Conservation (phyloP, 2,888 invertebrate species). For the Lobophora halterata region DNA sequence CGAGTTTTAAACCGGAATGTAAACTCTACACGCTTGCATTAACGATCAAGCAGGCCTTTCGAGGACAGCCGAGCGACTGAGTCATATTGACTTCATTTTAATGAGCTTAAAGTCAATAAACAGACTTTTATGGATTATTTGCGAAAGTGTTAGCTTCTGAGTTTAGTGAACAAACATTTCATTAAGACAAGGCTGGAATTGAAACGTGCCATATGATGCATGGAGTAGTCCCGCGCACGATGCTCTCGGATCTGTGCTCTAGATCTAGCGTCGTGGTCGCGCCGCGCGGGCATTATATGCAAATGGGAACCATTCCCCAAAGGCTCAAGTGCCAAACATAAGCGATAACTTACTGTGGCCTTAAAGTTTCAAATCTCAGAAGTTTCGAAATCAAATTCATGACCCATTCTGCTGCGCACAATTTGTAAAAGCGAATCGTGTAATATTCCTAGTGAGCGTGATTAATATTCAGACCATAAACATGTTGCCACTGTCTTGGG, state of each 20-base stretch:
- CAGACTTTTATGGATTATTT: constrained; percentile 43
- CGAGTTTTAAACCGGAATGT: constrained; percentile 38
- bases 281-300: constrained; percentile 68
- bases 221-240: constrained; percentile 53
- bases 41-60: constrained; percentile 39
- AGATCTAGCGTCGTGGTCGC: constrained; percentile 68
- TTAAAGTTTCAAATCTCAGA: constrained; percentile 29
- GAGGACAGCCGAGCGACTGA: constrained; percentile 46
- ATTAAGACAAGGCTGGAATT: constrained; percentile 40
- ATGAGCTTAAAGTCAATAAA: constrained; percentile 52
- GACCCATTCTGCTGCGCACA: constrained; percentile 25
- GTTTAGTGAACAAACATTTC: constrained; percentile 39
- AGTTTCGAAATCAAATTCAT: constrained; percentile 31
- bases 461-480: constrained; percentile 23
- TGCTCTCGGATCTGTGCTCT: constrained; percentile 59
- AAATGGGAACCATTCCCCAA: constrained; percentile 56
- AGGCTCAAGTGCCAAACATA: constrained; percentile 49
- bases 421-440: constrained; percentile 28
- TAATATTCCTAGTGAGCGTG: constrained; percentile 21
- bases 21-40: constrained; percentile 36
- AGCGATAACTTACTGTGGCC: constrained; percentile 46
- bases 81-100: constrained; percentile 54
- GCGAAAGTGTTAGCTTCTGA: constrained; percentile 38
- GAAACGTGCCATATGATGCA: constrained; percentile 56
- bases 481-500: constrained; percentile 37